Evolutionary conservation across 2,797 vertebrate genomes (phyloP), one percentile per base, ranked within the genome.

Genomic region (Crocodylus rhombifer): DNA sequence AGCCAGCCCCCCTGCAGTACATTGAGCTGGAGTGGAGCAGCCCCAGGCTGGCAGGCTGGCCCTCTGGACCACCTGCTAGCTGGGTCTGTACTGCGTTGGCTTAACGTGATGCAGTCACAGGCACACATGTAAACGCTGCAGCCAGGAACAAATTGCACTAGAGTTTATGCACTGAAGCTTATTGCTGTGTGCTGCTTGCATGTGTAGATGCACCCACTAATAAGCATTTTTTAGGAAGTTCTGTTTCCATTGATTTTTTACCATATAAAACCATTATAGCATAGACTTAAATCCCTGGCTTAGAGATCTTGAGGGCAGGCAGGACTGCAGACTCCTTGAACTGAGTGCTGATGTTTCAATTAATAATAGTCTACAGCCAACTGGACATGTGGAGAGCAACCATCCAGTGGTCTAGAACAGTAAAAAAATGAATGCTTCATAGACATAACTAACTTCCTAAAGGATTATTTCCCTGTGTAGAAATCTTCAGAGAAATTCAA

Each of bases 311-410:
- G 61, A 95, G 71, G 16, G 14, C 6, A n/a, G 20, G 13, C 33
- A 96, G 28, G 23, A 77, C 84, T 91, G 63, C 56, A 89, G 62
- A 61, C 71, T 86, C 21, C 64, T 96, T 93, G 36, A 86, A 92
- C 26, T 26, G 61, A 95, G 78, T 82, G 65, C 80, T 96, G 87
- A 95, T 92, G n/a, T 95, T 97, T 96, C 95, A 97, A 74, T 95
- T 96, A 97, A 69, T 89, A 95, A 82, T 95, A 97, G 97, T 95
- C 78, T 87, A 94, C 88, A 95, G 97, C 78, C 89, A 91, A 88
- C 7, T 51, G 83, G 88, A 92, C 28, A 85, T 92, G 79, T 42
- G 86, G 75, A 93, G 80, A 86, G 61, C 67, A 91, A 84, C 89
- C 94, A 97, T 97, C 95, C 97, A 94, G 89, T 96, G 69, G 82